A percentile compares a stretch with the other conserved stretches of the same genome.
Evolutionary conservation across 1,140 invertebrate genomes (phyloP).

Genomic region (Cardiocondyla obscurior): DNA sequence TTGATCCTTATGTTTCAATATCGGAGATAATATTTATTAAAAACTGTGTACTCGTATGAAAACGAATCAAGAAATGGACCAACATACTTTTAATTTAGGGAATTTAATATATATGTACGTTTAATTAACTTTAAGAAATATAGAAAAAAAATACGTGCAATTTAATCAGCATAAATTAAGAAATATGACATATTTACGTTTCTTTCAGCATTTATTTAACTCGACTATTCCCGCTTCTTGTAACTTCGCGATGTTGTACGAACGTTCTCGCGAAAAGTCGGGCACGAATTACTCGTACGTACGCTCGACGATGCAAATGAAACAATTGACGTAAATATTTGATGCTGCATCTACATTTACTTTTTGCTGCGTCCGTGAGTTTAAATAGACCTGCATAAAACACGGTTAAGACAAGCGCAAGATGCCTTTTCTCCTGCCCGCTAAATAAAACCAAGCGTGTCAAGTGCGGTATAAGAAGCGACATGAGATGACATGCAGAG

Average conservation of each 20-base stretch:
- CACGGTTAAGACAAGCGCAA: slow-evolving; percentile 42
- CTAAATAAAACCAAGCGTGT: slow-evolving; percentile 54
- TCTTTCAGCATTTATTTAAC: neutral
- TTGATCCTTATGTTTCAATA: neutral
- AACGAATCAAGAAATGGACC: neutral
- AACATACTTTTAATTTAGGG: too few species aligned
- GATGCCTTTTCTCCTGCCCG: neutral
- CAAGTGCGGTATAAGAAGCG: slow-evolving; percentile 40
- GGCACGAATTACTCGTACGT: neutral
- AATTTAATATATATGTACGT: too few species aligned
- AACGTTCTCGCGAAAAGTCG: neutral
- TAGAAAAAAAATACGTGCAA: neutral
- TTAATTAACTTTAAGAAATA: neutral
- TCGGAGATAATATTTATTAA: neutral
- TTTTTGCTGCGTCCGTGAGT: slow-evolving; percentile 41
- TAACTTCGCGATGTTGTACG: neutral
- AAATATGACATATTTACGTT: neutral
- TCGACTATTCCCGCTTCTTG: neutral
- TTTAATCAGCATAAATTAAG: neutral
- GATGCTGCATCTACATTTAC: slow-evolving; percentile 22
- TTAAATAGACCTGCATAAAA: slow-evolving; percentile 51
- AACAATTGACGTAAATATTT: slow-evolving; percentile 59
- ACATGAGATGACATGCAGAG: slow-evolving; percentile 4
- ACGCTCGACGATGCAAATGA: neutral
- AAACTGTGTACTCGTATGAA: too few species aligned